Base-by-base conservation (phyloP, 2,797 vertebrate genomes). In the Pachyuromys duprasi region DNA sequence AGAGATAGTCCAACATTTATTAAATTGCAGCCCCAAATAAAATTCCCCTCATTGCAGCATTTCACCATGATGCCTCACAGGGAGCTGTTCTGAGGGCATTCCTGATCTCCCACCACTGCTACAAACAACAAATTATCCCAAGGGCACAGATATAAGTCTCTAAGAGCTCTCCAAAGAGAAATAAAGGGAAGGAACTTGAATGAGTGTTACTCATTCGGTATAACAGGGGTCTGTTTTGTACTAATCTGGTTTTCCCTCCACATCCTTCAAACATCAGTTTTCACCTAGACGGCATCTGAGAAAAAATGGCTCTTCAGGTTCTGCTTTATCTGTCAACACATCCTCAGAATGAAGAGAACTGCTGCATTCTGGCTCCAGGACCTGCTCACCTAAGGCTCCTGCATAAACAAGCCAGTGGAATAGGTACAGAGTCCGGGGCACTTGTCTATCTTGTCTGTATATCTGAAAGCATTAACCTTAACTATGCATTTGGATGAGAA, bases 1-100 rank as follows among this genome's bases (percentile, higher is more conserved):
- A 95, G 89, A 97, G 97, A 98, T 97, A 96, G 94, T 69, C 65
- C 83, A 95, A 91, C 93, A 91, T 97, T 97, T 97, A 97, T 95
- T 95, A 97, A 97, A 96, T 53, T 90, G 69, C 45, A 94, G 93
- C 55, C 95, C 81, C 95, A 94, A 97, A 97, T 96, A 97, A 97
- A 98, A 97, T 94, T 82, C 96, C 97, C 90, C 82, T 84, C 95
- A 93, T 63, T 96, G 74, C 86, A 97, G 70, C 89, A 96, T 92
- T 97, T 98, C 93, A 91, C 92, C 95, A 95, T 97, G 95, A 95
- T 90, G 91, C 97, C 92, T 95, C 81, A 86, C 78, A 93, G 93
- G 45, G 69, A 96, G 31, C 97, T 89, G 91, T 63, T 79, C 91
- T 96, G 95, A 98, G 96, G 92, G 49, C 92, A 90, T 90, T 98